phyloP scores from a whole-genome alignment of 64 coral and sea anemone species.

The Dendrophyllia cribrosa region DNA sequence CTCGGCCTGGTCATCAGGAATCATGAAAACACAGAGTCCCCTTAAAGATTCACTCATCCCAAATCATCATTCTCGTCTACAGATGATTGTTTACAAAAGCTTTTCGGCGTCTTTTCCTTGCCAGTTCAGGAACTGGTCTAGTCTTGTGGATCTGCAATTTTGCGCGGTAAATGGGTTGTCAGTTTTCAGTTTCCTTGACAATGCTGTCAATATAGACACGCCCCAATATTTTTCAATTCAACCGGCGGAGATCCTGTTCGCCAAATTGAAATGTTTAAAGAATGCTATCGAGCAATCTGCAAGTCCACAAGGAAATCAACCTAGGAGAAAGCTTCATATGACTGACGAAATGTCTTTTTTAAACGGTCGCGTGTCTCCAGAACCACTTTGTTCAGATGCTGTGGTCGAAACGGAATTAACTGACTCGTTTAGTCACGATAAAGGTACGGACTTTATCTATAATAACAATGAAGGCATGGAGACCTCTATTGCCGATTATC shows the following conservation, averaged over 20 bases:
- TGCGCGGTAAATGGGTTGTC: not conserved
- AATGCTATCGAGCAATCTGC: not conserved
- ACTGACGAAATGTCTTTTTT: not conserved
- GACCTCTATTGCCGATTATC: not conserved
- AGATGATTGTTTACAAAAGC: too few relatives aligned
- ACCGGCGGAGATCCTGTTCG: not conserved
- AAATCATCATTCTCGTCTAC: too few relatives aligned
- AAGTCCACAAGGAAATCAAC: not conserved
- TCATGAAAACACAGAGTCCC: too few relatives aligned
- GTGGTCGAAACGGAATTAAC: not conserved
- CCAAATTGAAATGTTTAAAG: not conserved
- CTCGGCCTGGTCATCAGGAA: too few relatives aligned
- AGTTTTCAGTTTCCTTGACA: not conserved
- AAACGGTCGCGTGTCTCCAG: not conserved
- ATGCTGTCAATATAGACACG: not conserved
- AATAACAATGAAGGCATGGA: not conserved
- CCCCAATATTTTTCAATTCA: not conserved
- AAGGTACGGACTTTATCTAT: too few relatives aligned
- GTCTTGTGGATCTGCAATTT: too few relatives aligned
- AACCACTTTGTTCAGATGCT: not conserved
- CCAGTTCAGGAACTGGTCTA: too few relatives aligned
- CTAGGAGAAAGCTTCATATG: not conserved
- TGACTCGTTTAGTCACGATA: not conserved
- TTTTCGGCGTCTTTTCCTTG: too few relatives aligned
- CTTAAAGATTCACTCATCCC: too few relatives aligned